Evolutionary conservation across 2,888 invertebrate genomes (phyloP).

Genomic region (Orgyia antiqua): DNA sequence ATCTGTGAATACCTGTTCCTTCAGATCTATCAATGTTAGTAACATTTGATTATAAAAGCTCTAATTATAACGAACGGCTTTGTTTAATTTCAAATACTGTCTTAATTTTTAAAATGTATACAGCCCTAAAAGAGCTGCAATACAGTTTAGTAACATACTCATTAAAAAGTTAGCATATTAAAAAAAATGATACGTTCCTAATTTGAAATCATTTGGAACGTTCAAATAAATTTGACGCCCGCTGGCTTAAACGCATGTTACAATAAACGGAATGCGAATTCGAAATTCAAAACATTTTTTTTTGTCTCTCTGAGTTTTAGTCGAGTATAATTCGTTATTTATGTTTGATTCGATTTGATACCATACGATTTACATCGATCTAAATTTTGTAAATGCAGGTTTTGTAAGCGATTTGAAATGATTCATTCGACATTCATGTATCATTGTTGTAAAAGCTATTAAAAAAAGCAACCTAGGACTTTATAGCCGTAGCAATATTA

Average conservation of each 20-base stretch:
- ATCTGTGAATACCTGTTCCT: too few relatives aligned
- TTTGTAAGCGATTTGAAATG: conserved; percentile 3
- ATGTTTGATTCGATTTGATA: conserved; percentile 9
- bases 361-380: conserved; percentile 5
- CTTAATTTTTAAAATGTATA: too few relatives aligned
- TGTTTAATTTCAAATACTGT: too few relatives aligned
- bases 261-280: conserved; percentile 47
- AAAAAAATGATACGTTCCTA: conserved; percentile 53
- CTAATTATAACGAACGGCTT: too few relatives aligned
- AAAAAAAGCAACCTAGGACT: too few relatives aligned
- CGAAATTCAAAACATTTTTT: conserved; percentile 26
- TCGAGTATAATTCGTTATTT: conserved; percentile 8
- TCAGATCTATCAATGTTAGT: too few relatives aligned
- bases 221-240: conserved; percentile 37
- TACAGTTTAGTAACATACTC: conserved; percentile 22
- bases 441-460: conserved; percentile 3
- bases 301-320: conserved; percentile 9
- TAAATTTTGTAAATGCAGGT: conserved; percentile 1
- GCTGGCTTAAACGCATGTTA: conserved; percentile 32
- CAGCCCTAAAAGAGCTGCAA: conserved; percentile 1
- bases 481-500: too few relatives aligned
- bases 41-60: too few relatives aligned
- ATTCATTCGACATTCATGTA: conserved; percentile 4
- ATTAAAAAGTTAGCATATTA: conserved; percentile 28
- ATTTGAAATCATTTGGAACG: conserved; percentile 47